Evolutionary conservation across 2,888 invertebrate species (phyloP).

Genomic region (Cerceris ruficornis): DNA sequence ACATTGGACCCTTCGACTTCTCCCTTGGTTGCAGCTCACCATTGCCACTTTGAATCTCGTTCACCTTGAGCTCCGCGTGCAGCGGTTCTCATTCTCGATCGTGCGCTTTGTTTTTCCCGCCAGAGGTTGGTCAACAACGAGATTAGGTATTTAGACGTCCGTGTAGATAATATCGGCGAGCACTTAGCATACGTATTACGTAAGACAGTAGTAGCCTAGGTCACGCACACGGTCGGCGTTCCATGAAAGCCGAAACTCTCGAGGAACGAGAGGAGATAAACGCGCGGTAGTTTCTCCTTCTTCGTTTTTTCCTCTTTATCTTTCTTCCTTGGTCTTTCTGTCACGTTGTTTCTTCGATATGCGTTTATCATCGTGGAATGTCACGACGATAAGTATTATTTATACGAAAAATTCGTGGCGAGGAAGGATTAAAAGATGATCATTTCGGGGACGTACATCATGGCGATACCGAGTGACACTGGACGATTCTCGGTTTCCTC

Average conservation of each 20-base stretch:
- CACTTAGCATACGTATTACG: slow-evolving; percentile 32
- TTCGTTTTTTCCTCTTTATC: not conserved
- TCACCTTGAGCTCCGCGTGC: slow-evolving; percentile 79
- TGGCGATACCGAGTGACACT: slow-evolving; percentile 17
- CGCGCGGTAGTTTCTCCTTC: not conserved
- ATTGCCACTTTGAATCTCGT: slow-evolving; percentile 79
- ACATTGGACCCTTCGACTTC: slow-evolving; percentile 63
- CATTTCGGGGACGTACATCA: slow-evolving; percentile 4
- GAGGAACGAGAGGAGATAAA: not conserved
- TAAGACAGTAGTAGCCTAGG: slow-evolving; percentile 47
- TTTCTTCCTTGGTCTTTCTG: not conserved
- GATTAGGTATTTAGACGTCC: slow-evolving; percentile 40
- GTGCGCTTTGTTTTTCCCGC: no score
- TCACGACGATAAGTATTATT: not conserved
- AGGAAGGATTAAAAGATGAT: not conserved
- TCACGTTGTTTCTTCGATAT: not conserved
- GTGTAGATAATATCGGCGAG: slow-evolving; percentile 33
- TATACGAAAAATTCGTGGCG: not conserved
- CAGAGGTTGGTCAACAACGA: slow-evolving; percentile 17
- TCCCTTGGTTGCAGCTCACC: slow-evolving; percentile 65
- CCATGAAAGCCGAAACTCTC: slow-evolving; percentile 13
- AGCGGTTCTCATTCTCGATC: slow-evolving; percentile 74
- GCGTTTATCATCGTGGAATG: not conserved
- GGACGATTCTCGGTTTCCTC: slow-evolving; percentile 41
- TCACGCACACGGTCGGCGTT: slow-evolving; percentile 43